Evolutionary conservation across 2,113 vertebrate species (phyloP).

Genomic region (Clupea harengus): DNA sequence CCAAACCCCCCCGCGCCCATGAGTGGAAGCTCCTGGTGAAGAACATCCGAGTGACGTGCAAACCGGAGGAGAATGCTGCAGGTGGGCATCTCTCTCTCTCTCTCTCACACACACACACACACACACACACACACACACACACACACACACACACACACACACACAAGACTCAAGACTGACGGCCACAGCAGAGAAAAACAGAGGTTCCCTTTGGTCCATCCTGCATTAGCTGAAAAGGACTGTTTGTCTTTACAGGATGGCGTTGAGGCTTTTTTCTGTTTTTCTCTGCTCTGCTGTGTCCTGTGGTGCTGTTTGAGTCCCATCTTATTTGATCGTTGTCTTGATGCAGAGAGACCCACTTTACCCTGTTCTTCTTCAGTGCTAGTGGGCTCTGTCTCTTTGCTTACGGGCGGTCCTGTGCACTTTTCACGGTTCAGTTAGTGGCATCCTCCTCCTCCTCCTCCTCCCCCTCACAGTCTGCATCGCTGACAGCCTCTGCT

Average conservation of each 20-base stretch:
- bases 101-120: not conserved
- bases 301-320: not conserved
- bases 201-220: not conserved
- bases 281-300: not conserved
- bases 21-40: constrained; percentile 89
- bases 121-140: constrained; percentile 8
- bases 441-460: not conserved
- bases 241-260: not conserved
- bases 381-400: not conserved
- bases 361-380: not conserved
- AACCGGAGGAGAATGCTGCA: constrained; percentile 69
- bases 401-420: not conserved
- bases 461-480: too few relatives aligned
- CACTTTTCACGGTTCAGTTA: not conserved
- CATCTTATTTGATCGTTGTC: not conserved
- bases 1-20: constrained; percentile 90
- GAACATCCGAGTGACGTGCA: constrained; percentile 73
- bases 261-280: not conserved
- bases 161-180: not conserved
- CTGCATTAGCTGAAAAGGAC: not conserved
- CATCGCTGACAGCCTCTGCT: too few relatives aligned
- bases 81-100: constrained; percentile 62
- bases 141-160: not conserved
- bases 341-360: not conserved
- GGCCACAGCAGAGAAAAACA: not conserved